Evolutionary conservation across 2,113 vertebrate genomes (phyloP).

Genomic region (Rhineura floridana): DNA sequence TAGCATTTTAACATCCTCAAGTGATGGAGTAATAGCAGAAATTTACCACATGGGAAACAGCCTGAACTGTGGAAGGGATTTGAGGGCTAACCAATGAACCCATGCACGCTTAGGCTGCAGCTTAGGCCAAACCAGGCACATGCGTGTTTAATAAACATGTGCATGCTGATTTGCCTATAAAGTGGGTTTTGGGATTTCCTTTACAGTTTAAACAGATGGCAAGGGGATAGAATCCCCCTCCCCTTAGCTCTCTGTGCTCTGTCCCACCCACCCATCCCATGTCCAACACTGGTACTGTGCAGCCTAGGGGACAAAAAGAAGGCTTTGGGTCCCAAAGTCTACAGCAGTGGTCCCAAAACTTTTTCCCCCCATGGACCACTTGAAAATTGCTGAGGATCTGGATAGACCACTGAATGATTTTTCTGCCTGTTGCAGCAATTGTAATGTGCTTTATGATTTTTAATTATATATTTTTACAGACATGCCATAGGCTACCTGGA

Average conservation of each 20-base stretch:
- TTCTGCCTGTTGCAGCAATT: too few species aligned
- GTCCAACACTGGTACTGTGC: too few species aligned
- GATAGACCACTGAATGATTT: too few species aligned
- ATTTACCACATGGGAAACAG: neutral
- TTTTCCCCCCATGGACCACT: too few species aligned
- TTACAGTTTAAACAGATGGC: neutral
- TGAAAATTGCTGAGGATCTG: too few species aligned
- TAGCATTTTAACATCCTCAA: conserved; percentile 3
- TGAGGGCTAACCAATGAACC: neutral
- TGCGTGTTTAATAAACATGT: neutral
- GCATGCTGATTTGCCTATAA: neutral
- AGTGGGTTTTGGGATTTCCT: neutral
- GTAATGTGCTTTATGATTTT: too few species aligned
- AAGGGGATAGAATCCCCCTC: neutral
- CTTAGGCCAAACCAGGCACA: neutral
- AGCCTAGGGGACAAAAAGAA: too few species aligned
- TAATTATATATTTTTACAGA: too few species aligned
- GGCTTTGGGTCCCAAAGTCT: neutral
- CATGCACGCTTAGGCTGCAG: neutral
- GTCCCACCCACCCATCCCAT: too few species aligned
- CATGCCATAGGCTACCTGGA: too few species aligned
- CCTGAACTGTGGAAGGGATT: neutral
- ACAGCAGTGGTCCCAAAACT: too few species aligned
- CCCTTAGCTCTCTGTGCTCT: neutral
- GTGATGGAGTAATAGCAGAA: neutral